Conservation (phyloP, 2,888 invertebrate genomes). For the Margaritifera margaritifera region DNA sequence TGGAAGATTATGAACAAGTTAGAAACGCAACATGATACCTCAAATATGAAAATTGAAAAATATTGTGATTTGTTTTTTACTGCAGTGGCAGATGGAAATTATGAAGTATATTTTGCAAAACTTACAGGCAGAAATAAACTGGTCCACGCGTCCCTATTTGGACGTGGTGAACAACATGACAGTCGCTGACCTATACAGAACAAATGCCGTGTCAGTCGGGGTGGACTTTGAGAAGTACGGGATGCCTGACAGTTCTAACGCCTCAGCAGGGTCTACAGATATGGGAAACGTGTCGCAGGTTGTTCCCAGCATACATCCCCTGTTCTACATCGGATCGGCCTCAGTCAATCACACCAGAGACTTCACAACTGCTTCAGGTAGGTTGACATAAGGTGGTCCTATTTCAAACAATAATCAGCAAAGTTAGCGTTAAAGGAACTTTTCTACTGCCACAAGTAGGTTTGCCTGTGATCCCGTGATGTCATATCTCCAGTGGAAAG, state of each 20-base stretch:
- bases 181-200: slow-evolving; percentile 51
- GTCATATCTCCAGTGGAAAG: no score
- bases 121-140: slow-evolving; percentile 24
- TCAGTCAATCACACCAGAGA: slow-evolving; percentile 62
- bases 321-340: slow-evolving; percentile 44
- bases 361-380: slow-evolving; percentile 62
- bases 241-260: background rate
- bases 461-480: no score
- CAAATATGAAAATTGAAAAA: no score
- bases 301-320: slow-evolving; percentile 60
- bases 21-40: no score
- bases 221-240: slow-evolving; percentile 37
- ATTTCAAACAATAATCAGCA: no score
- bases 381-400: background rate
- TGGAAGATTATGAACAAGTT: no score
- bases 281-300: slow-evolving; percentile 67
- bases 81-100: no score
- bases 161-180: slow-evolving; percentile 54
- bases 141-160: slow-evolving; percentile 36
- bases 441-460: no score
- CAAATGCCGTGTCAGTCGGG: slow-evolving; percentile 53
- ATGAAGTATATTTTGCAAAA: no score
- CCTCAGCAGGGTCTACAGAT: slow-evolving; percentile 58
- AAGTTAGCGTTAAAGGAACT: no score
- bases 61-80: no score